These are phyloP conservation scores for Xylocopa sonorina DNA, from an alignment of 1,140 invertebrate genomes.

Conservation along the genomic window DNA sequence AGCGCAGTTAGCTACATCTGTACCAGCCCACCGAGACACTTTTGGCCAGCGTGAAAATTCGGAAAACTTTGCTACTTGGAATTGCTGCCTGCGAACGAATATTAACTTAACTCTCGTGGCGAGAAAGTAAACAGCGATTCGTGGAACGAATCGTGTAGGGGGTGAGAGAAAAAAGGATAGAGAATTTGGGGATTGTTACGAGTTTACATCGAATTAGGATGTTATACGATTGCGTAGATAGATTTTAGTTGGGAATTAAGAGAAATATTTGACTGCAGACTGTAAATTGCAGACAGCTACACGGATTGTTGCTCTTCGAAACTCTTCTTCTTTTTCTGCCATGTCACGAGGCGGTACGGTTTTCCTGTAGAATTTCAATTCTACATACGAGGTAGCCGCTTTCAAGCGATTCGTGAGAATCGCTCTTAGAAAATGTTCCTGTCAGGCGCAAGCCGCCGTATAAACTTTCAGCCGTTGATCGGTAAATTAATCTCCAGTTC, in stretches of 20 bases:
- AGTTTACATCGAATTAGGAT: too few relatives aligned
- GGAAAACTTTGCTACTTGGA: slow-evolving; percentile 30
- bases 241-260: too few relatives aligned
- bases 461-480: slow-evolving; percentile 44
- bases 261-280: too few relatives aligned
- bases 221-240: too few relatives aligned
- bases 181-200: neutral
- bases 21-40: slow-evolving; percentile 59
- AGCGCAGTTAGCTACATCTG: slow-evolving; percentile 66
- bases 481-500: slow-evolving; percentile 41
- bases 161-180: too few relatives aligned
- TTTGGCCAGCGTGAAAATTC: slow-evolving; percentile 47
- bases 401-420: slow-evolving; percentile 28
- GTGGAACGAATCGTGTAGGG: neutral
- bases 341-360: neutral
- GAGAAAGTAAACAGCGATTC: neutral
- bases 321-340: neutral
- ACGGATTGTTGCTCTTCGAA: neutral
- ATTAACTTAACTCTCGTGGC: neutral
- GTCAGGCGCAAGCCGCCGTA: slow-evolving; percentile 36
- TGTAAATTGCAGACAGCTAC: too few relatives aligned
- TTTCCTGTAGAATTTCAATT: neutral
- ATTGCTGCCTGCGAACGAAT: neutral
- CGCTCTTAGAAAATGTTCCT: slow-evolving; percentile 40
- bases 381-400: neutral